Conservation (phyloP, 2,113 vertebrate species). For the Vireo altiloquus region DNA sequence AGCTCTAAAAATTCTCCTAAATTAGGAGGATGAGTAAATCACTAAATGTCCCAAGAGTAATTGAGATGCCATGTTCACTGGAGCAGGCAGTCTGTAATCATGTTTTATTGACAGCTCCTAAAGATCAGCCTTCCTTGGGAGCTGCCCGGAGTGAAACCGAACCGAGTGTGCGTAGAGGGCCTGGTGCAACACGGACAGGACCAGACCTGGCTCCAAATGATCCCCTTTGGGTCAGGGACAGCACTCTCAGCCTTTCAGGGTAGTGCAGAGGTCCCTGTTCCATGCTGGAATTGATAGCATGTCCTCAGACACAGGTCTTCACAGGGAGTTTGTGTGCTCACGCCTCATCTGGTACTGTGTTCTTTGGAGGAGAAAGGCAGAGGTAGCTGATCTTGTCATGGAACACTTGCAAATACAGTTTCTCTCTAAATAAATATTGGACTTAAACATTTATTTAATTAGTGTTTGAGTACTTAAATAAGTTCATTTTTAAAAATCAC, state of each 20-base stretch:
- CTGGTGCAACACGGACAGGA: background rate
- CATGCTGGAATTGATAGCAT: background rate
- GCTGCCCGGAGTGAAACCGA: background rate
- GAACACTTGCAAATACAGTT: background rate
- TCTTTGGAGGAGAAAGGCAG: background rate
- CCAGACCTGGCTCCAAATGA: background rate
- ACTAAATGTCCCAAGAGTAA: constrained; percentile 8
- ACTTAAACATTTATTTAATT: background rate
- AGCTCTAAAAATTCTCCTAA: background rate
- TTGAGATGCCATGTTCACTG: constrained; percentile 1
- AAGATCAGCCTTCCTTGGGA: constrained; percentile 18
- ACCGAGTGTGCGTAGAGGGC: rapidly evolving
- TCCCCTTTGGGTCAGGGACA: background rate
- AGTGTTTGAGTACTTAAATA: background rate
- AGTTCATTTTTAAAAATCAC: background rate
- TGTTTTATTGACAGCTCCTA: constrained; percentile 25
- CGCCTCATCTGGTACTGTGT: background rate
- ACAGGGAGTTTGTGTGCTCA: background rate
- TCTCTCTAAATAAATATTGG: background rate
- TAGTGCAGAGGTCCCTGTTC: background rate
- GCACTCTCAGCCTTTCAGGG: background rate
- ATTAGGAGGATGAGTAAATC: constrained; percentile 22
- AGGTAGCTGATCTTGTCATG: background rate
- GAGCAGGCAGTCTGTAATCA: constrained; percentile 17
- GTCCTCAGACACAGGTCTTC: background rate